Percentiles rank a stretch among this genome's conserved stretches.
Evolutionary conservation across 2,888 invertebrate species (phyloP).

Genomic region (Halocaridina rubra): DNA sequence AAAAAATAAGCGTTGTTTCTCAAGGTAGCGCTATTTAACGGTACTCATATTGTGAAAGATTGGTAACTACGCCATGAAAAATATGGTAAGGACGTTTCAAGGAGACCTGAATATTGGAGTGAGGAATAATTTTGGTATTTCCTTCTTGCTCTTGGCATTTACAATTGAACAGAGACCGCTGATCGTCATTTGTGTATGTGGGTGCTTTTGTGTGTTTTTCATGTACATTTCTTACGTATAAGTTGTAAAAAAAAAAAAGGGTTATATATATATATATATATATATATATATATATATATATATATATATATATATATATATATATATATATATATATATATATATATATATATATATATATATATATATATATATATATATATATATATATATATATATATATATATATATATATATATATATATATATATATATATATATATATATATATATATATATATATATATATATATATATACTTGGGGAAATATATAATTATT

Average conservation of each 20-base stretch:
- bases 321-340: slow-evolving; percentile 13
- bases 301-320: slow-evolving; percentile 4
- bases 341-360: slow-evolving; percentile 12
- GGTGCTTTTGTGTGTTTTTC: too few species aligned
- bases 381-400: slow-evolving; percentile 30
- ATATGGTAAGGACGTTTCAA: background rate
- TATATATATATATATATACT: background rate
- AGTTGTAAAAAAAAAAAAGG: background rate
- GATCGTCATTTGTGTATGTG: background rate
- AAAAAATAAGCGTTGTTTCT: too few species aligned
- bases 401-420: slow-evolving; percentile 34
- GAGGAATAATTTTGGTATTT: too few species aligned
- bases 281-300: background rate
- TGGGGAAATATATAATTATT: background rate
- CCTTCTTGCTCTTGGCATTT: too few species aligned
- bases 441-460: slow-evolving; percentile 36
- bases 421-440: slow-evolving; percentile 28
- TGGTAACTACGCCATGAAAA: background rate
- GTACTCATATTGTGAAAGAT: too few species aligned
- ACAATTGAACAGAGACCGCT: too few species aligned
- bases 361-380: slow-evolving; percentile 26
- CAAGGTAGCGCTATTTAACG: too few species aligned
- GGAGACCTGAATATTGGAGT: too few species aligned
- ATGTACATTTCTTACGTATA: background rate
- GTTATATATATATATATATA: background rate